These are phyloP conservation scores for Anser brachyrhynchus DNA, from an alignment of 2,113 vertebrate genomes.

Conservation along the genomic window DNA sequence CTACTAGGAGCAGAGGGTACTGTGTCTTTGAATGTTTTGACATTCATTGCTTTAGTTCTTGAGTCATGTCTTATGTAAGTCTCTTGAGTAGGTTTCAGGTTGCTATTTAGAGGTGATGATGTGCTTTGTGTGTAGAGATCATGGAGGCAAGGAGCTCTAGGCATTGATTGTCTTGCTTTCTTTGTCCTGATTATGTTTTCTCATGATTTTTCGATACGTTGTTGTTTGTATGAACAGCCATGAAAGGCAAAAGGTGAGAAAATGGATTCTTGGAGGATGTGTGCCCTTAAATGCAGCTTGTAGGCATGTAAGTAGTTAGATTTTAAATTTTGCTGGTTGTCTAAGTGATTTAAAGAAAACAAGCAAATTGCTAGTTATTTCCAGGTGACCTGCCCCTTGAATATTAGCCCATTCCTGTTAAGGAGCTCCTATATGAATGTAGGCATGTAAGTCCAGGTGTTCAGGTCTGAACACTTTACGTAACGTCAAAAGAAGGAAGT, in stretches of 20 bases:
- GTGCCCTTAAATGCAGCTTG: not conserved
- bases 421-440: not conserved
- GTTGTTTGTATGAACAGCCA: not conserved
- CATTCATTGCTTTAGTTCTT: slow-evolving; percentile 47
- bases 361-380: not conserved
- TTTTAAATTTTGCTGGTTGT: not conserved
- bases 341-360: not conserved
- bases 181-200: not conserved
- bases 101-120: slow-evolving; percentile 64
- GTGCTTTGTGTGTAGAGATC: slow-evolving; percentile 1
- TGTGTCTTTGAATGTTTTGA: slow-evolving; percentile 57
- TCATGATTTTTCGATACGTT: not conserved
- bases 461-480: not conserved
- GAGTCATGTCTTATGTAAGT: slow-evolving; percentile 47
- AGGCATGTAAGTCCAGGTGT: not conserved
- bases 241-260: not conserved
- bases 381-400: not conserved
- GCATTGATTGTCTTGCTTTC: not conserved
- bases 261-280: not conserved
- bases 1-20: slow-evolving; percentile 53
- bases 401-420: not conserved
- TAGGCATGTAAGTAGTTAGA: not conserved
- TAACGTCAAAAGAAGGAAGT: not conserved
- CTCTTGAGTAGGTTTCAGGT: slow-evolving; percentile 62
- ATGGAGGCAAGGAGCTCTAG: not conserved